Conservation (phyloP, 2,113 vertebrate genomes). For the Hypomesus transpacificus region DNA sequence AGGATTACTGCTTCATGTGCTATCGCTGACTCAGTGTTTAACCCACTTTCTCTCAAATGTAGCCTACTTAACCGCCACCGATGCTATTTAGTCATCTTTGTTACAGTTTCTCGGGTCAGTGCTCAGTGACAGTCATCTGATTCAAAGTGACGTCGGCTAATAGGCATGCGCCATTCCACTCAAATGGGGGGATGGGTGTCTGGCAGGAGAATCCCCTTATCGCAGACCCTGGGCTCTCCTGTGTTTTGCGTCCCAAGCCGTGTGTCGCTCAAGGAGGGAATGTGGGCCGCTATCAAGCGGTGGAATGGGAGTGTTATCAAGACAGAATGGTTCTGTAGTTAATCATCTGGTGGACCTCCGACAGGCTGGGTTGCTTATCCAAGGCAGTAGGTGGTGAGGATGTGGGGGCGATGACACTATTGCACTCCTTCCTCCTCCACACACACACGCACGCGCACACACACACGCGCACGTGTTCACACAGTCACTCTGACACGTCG, state of each 20-base stretch:
- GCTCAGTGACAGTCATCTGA: conserved; percentile 6
- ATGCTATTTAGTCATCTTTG: conserved; percentile 18
- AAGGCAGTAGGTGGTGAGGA: conserved; percentile 24
- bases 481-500: not conserved
- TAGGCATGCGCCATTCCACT: not conserved
- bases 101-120: no score
- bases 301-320: conserved; percentile 33
- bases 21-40: conserved; percentile 28
- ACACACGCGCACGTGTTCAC: not conserved
- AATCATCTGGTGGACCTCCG: conserved; percentile 27
- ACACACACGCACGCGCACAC: not conserved
- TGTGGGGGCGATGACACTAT: no score
- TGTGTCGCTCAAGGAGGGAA: no score
- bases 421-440: not conserved
- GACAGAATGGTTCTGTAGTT: conserved; percentile 37
- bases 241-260: no score
- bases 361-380: conserved; percentile 25
- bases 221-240: no score
- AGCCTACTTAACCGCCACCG: conserved; percentile 12
- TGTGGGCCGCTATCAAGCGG: not conserved
- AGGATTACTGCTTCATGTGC: no score
- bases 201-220: no score
- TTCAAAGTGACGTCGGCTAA: not conserved
- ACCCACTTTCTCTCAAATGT: conserved; percentile 39
- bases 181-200: not conserved